Evolutionary conservation across 2,888 invertebrate species (phyloP).

Genomic region (Hirudinaria manillensis): DNA sequence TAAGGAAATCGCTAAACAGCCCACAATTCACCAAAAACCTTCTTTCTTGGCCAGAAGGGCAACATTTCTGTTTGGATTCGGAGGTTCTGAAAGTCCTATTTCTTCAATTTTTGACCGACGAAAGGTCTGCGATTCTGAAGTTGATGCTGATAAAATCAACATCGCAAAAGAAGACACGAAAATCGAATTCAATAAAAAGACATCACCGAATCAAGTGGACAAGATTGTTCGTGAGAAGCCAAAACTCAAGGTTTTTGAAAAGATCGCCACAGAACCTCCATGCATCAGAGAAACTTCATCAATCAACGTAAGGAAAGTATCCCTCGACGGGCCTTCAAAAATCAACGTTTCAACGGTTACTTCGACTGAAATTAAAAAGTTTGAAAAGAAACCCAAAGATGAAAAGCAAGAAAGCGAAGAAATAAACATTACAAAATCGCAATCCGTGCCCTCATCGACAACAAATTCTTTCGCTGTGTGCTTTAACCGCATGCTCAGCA

Average conservation of each 20-base stretch:
- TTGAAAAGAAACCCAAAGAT: background rate
- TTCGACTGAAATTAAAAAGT: no score
- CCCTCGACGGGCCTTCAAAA: background rate
- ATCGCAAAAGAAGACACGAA: background rate
- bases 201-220: no score
- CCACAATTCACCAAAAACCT: conserved; percentile 19
- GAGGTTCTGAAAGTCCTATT: background rate
- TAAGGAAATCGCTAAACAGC: background rate
- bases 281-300: background rate
- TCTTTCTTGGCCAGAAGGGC: conserved; percentile 26
- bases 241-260: conserved; percentile 13
- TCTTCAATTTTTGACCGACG: conserved; percentile 4
- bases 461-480: conserved; percentile 18
- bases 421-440: background rate
- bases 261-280: background rate
- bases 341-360: background rate
- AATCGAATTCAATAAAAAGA: background rate
- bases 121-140: background rate
- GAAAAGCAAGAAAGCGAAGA: background rate
- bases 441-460: conserved; percentile 1
- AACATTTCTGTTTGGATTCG: conserved; percentile 23
- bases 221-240: background rate
- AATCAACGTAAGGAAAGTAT: background rate
- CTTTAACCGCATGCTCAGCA: conserved; percentile 20
- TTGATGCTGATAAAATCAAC: background rate